Conservation (phyloP, 2,797 vertebrate species). For the Hoplostethus mediterraneus region DNA sequence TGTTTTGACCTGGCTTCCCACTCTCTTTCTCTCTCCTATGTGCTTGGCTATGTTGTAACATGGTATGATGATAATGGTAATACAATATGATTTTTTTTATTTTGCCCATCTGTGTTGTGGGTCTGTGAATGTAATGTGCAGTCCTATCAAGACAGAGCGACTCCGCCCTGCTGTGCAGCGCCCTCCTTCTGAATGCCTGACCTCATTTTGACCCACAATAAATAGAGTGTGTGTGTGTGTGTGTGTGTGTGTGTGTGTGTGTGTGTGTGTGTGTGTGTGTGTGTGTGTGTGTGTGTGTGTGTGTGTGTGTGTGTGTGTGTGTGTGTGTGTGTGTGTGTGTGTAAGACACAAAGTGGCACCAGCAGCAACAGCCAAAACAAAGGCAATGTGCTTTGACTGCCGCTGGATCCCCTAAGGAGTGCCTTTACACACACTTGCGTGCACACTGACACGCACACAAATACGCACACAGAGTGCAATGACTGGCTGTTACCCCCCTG, state of each 20-base stretch:
- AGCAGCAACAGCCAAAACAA: constrained; percentile 71
- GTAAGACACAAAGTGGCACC: constrained; percentile 71
- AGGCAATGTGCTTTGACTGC: constrained; percentile 63
- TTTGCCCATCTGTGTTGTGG: constrained; percentile 17
- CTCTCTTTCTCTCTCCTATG: not conserved
- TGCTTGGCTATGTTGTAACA: not conserved
- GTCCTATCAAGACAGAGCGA: constrained; percentile 9
- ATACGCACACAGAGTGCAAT: constrained; percentile 16
- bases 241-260: no score
- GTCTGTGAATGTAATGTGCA: constrained; percentile 16
- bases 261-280: constrained; percentile 30
- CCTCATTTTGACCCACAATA: constrained; percentile 72
- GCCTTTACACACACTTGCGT: not conserved
- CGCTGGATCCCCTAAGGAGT: constrained; percentile 41
- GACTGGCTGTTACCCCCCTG: constrained; percentile 40
- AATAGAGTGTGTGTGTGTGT: not conserved
- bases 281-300: constrained; percentile 12
- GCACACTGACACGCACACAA: constrained; percentile 2
- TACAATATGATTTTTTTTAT: constrained; percentile 8
- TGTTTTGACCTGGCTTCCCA: no score
- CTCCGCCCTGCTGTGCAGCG: constrained; percentile 46
- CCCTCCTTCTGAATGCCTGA: constrained; percentile 44
- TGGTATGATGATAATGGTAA: not conserved
- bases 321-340: constrained; percentile 14
- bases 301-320: no score